Base-by-base conservation (phyloP, 2,888 invertebrate species). In the Blastobasis lacticolella region DNA sequence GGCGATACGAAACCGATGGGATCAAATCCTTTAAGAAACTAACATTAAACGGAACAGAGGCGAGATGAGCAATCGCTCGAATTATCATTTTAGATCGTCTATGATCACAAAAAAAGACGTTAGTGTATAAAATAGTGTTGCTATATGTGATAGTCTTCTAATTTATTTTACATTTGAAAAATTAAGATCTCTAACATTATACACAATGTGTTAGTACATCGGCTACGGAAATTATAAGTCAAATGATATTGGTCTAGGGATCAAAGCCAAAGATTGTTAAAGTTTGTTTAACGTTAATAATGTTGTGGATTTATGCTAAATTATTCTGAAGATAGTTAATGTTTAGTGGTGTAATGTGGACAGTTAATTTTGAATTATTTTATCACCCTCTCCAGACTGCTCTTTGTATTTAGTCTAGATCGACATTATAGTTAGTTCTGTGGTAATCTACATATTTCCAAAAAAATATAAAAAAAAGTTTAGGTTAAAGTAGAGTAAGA, bases 211-310 rank as follows among this genome's bases (percentile, higher is more conserved):
- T 23, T 23, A 23, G 23, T 74, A 67, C 75, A 81, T 81, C 80
- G 80, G 83, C 81, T 75, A 66, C 71, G 73, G 67, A 69, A 74
- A 77, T 75, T 70, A 69, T 74, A 75, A 78, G 80, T 81, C 78
- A 73, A 79, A 73, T 77, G 76, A 78, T 91, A 92, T 92, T 92
- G 92, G 92, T 93, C 91, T 91, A 92, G 93, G 93, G 93, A 93
- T 92, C 93, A 93, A 93, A 91, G 91, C 93, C 93, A 93, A 93
- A 93, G 93, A 92, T 92, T 91, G 91, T 93, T 92, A 90, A 91
- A 81, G 79, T 85, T 86, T 88, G 82, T 85, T 88, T 86, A 77
- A 85, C 87, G 81, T 80, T 86, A 80, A 81, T 81, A 73, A 84
- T 85, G 85, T 87, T 87, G 85, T 83, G 83, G 83, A 82, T 82